Percentiles rank a stretch among this genome's conserved stretches.
phyloP scores from a whole-genome alignment of 2,113 vertebrate species.

The Phyllostomus hastatus region DNA sequence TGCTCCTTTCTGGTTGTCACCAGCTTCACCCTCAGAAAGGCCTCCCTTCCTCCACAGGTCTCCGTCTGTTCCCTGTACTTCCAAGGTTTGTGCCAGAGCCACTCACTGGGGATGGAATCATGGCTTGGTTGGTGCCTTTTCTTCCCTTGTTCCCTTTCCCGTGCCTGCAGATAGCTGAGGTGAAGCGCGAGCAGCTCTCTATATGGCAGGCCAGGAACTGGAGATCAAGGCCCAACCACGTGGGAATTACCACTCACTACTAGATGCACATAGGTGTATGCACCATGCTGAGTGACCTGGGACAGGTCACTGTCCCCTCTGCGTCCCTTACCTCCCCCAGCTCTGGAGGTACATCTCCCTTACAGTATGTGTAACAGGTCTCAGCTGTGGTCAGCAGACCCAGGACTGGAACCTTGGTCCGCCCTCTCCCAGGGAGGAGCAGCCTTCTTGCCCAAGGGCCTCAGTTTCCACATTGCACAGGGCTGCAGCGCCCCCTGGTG shows the following conservation, averaged over 20 bases:
- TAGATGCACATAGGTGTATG: not conserved
- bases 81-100: fast-evolving
- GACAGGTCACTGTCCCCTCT: not conserved
- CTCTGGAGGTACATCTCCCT: not conserved
- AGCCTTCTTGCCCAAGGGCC: fast-evolving
- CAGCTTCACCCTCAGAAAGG: not conserved
- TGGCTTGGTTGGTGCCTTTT: not conserved
- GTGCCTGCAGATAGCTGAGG: not conserved
- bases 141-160: not conserved
- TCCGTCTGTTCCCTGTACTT: not conserved
- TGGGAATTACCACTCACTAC: not conserved
- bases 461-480: not conserved
- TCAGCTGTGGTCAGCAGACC: not conserved
- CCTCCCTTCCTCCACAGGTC: not conserved
- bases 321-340: not conserved
- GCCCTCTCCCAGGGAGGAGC: not conserved
- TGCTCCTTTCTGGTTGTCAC: not conserved
- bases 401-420: not conserved
- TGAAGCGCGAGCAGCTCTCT: not conserved
- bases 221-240: not conserved
- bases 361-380: not conserved
- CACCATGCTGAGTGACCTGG: not conserved
- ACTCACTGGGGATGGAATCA: not conserved
- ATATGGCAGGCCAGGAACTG: not conserved
- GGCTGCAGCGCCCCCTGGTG: not conserved